Base-by-base conservation (phyloP, 2,797 vertebrate genomes). In the Octomys mimax region DNA sequence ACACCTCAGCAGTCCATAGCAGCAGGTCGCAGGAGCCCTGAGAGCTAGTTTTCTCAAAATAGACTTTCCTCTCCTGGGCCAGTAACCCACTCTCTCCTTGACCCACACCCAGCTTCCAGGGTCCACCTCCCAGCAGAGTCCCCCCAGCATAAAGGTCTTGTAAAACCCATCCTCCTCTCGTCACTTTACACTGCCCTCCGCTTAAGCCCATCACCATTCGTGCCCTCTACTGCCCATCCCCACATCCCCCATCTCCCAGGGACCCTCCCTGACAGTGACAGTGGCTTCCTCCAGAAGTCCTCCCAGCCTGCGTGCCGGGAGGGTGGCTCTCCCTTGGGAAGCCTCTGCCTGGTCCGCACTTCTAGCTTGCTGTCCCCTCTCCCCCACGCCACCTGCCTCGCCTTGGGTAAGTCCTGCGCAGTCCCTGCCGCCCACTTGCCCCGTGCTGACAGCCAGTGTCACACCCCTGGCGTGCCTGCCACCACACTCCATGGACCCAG, bases 41-140 rank as follows among this genome's bases (percentile, higher is more conserved):
- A 59, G 71, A 66, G 49, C 21, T 85, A 16, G 52, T 88, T 96
- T 89, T 66, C 89, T 70, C n/a, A 49, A 89, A 95, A 87, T 49
- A 64, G 68, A 36, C 19, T 66, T 81, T 71, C 14, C 16, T 33
- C 5, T 8, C 71, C 9, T 39, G 9, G 1, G 70, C 22, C 39
- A 6, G 54, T 62, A 84, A 83, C 71, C 64, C 49, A 61, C 57
- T 59, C 39, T 87, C 66, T 90, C 57, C 68, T 91, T 33, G 19
- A 42, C 42, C 59, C 85, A 79, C 22, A 64, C 59, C 42, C 79
- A 18, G 57, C 21, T 95, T 87, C 62, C 39, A 66, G 33, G 71
- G 10, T n/a, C 79, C 8, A 87, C 18, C 79, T 80, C 52, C 61
- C 33, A 71, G 79, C 7, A 68, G 26, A 39, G 93, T 57, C 70